A percentile compares a stretch with the other conserved stretches of the same genome.
Evolutionary conservation across 1,140 invertebrate genomes (phyloP).

Genomic region (Rhopalosiphum padi): DNA sequence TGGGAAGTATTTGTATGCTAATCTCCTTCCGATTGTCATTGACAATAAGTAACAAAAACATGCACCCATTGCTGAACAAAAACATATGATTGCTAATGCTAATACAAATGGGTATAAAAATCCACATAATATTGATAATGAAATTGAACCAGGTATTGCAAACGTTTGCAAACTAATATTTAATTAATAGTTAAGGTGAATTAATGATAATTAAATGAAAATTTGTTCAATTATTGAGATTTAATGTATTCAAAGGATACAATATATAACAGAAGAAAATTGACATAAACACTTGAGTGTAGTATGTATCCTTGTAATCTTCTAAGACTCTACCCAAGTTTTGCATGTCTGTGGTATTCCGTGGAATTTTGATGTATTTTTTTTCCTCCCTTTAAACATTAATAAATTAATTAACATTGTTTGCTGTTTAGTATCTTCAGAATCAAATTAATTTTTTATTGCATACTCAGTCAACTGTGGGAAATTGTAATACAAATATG

Average conservation of each 20-base stretch:
- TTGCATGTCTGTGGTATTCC: slow-evolving; percentile 96
- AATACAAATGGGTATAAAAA: slow-evolving; percentile 94
- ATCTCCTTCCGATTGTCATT: slow-evolving; percentile 81
- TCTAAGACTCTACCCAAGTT: slow-evolving; percentile 88
- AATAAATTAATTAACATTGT: slow-evolving; percentile 56
- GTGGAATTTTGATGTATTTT: slow-evolving; percentile 88
- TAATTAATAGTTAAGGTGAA: slow-evolving; percentile 62
- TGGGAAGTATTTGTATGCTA: slow-evolving; percentile 90
- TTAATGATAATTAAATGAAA: neutral
- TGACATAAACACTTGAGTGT: slow-evolving; percentile 86
- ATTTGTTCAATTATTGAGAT: neutral
- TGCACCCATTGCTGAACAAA: slow-evolving; percentile 95
- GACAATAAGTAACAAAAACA: slow-evolving; percentile 95
- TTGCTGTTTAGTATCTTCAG: neutral
- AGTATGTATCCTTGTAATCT: slow-evolving; percentile 94
- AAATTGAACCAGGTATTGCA: slow-evolving; percentile 98
- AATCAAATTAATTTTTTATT: slow-evolving; percentile 40
- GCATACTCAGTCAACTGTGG: slow-evolving; percentile 84
- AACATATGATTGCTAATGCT: slow-evolving; percentile 90
- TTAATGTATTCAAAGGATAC: slow-evolving; percentile 81
- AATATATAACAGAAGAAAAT: slow-evolving; percentile 95
- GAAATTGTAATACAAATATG: slow-evolving; percentile 78
- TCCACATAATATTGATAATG: slow-evolving; percentile 95
- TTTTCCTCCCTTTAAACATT: slow-evolving; percentile 82
- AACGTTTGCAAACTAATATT: slow-evolving; percentile 94